Evolutionary conservation across 2,113 vertebrate species (phyloP).

Genomic region (Orthonyx spaldingii): DNA sequence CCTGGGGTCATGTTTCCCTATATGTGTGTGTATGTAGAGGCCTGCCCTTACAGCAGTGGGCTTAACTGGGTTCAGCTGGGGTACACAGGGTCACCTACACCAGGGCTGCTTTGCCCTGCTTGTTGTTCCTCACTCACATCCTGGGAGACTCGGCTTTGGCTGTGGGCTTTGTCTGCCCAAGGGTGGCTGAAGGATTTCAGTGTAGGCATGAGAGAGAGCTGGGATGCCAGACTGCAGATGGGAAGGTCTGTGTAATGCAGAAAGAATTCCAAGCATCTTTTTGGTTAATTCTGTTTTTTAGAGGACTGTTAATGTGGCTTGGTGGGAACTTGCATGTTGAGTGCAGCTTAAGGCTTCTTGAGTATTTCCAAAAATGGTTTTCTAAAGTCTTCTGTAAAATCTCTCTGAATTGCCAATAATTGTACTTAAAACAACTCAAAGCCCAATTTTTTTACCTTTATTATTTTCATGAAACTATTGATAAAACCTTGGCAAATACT

Average conservation of each 20-base stretch:
- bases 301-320: conserved; percentile 13
- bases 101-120: accelerated
- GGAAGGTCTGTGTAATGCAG: conserved; percentile 37
- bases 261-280: conserved; percentile 58
- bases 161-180: background rate
- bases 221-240: background rate
- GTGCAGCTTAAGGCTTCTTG: background rate
- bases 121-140: background rate
- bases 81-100: accelerated
- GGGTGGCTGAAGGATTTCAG: background rate
- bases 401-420: background rate
- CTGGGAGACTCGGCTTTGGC: background rate
- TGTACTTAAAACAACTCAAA: background rate
- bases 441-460: background rate
- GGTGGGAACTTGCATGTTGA: background rate
- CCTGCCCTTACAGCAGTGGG: background rate
- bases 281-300: conserved; percentile 44
- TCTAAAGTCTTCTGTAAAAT: background rate
- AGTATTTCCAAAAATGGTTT: background rate
- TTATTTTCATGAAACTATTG: background rate
- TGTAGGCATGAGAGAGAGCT: background rate
- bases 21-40: accelerated
- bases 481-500: background rate
- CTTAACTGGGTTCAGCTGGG: background rate
- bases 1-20: background rate